Evolutionary conservation across 2,113 vertebrate genomes (phyloP).

Genomic region (Oreochromis aureus): DNA sequence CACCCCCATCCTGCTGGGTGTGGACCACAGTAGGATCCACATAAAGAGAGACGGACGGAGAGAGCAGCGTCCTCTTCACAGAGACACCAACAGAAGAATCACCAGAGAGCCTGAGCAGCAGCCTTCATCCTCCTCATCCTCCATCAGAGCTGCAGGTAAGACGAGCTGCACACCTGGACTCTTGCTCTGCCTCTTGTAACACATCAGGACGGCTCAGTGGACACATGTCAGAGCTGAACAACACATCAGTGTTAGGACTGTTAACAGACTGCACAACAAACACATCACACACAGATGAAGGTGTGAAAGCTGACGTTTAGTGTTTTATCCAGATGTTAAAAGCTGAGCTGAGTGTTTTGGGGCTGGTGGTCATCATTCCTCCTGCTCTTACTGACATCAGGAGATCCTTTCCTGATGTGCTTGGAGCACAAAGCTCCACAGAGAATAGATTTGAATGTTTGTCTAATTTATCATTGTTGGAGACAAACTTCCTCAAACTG

Average conservation of each 20-base stretch:
- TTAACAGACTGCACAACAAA: not conserved
- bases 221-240: not conserved
- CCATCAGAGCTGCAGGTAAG: not conserved
- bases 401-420: not conserved
- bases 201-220: not conserved
- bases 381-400: not conserved
- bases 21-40: no score
- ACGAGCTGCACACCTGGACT: not conserved
- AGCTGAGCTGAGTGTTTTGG: not conserved
- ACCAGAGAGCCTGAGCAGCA: not conserved
- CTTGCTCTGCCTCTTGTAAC: not conserved
- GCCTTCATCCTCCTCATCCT: not conserved
- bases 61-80: not conserved
- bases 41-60: not conserved
- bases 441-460: not conserved
- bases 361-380: not conserved
- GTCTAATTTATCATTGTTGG: not conserved
- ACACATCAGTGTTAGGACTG: not conserved
- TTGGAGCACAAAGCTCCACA: not conserved
- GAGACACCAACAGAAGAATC: accelerated
- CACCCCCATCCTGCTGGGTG: no score
- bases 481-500: not conserved
- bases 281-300: not conserved
- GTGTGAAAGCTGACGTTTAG: not conserved
- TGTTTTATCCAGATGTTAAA: not conserved